Percentiles rank a stretch among this genome's conserved stretches.
Conservation (phyloP, 2,888 invertebrate species). For the Mechanitis mazaeus region DNA sequence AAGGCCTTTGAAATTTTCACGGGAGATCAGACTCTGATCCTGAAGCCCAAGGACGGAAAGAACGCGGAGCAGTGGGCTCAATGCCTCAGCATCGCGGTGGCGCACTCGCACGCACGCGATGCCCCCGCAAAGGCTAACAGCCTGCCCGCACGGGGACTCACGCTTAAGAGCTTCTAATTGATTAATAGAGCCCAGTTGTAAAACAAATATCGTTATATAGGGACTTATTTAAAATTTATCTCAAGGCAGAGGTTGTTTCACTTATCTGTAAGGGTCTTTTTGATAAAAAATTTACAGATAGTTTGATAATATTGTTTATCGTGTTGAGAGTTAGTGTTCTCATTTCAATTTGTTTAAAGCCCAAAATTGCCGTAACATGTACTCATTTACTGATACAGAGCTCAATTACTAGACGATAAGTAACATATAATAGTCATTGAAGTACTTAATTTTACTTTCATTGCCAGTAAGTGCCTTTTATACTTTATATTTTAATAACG, state of each 20-base stretch:
- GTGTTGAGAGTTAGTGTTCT: no score
- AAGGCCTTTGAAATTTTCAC: constrained; percentile 98
- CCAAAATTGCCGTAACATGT: no score
- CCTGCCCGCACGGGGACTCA: constrained; percentile 67
- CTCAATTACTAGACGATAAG: constrained; percentile 7
- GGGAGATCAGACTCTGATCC: constrained; percentile 91
- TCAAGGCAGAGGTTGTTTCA: neutral
- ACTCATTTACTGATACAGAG: neutral
- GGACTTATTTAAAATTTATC: neutral
- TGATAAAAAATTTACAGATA: no score
- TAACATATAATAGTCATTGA: neutral
- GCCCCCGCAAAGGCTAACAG: constrained; percentile 72
- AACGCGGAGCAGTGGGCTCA: constrained; percentile 98
- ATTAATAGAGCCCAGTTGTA: no score
- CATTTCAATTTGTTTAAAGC: no score
- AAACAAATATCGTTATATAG: neutral
- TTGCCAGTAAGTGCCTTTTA: constrained; percentile 21
- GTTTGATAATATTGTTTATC: no score
- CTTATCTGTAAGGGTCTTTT: neutral
- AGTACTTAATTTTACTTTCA: constrained; percentile 8
- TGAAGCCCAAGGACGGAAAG: constrained; percentile 95
- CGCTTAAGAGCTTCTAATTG: constrained; percentile 64
- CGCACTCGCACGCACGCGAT: constrained; percentile 85
- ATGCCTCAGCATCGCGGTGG: constrained; percentile 94
- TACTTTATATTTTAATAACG: constrained; percentile 10